phyloP scores from a whole-genome alignment of 2,113 vertebrate genomes.

The Pseudolaguvia tuberculata region DNA sequence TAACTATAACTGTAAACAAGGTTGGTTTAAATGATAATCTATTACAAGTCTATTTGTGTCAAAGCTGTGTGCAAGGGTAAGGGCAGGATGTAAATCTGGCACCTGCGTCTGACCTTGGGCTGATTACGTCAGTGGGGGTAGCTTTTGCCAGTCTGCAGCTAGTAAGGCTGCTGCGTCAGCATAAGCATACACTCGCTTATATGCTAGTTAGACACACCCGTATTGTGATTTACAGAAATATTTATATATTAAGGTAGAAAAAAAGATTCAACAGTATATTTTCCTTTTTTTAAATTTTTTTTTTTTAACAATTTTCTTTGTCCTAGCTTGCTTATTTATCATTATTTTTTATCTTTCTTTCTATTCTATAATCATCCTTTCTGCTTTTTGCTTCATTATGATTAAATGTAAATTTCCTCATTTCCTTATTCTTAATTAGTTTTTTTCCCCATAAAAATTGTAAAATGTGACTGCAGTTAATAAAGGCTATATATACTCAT shows the following conservation, averaged over 20 bases:
- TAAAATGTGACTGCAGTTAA: neutral
- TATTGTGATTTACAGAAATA: neutral
- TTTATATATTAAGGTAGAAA: neutral
- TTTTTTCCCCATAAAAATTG: neutral
- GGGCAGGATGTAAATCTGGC: conserved; percentile 23
- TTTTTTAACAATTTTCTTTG: neutral
- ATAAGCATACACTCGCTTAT: conserved; percentile 29
- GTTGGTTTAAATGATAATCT: neutral
- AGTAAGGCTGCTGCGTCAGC: conserved; percentile 52
- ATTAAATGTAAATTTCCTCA: too few species aligned
- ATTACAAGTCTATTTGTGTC: too few species aligned
- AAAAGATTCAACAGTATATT: neutral
- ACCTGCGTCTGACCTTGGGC: conserved; percentile 52
- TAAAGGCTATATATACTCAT: neutral
- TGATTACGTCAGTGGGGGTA: conserved; percentile 55
- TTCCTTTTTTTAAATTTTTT: neutral
- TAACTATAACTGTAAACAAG: neutral
- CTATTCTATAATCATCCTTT: neutral
- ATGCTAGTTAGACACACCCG: conserved; percentile 16
- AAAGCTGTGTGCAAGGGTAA: neutral
- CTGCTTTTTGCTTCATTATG: neutral
- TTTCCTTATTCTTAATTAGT: neutral
- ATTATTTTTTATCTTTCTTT: neutral
- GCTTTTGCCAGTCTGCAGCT: conserved; percentile 39
- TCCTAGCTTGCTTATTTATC: neutral